A percentile compares a stretch with the other conserved stretches of the same genome.
Evolutionary conservation across 2,888 invertebrate species (phyloP).

Genomic region (Cerastoderma edule): DNA sequence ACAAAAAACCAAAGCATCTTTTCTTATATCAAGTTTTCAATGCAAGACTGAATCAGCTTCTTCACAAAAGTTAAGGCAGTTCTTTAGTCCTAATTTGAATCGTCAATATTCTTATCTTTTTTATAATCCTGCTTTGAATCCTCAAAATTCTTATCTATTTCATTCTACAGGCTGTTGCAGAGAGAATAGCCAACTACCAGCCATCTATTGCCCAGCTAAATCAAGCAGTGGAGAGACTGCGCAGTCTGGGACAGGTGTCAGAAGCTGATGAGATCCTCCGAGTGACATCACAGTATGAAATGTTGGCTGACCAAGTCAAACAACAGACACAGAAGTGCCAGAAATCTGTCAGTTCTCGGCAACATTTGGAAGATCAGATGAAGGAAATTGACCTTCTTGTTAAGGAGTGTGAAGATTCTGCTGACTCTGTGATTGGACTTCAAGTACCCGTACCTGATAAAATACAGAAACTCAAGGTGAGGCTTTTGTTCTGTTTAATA

Average conservation of each 20-base stretch:
- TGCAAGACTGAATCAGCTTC: too few relatives aligned
- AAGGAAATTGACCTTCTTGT: conserved; percentile 70
- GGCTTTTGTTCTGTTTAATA: too few relatives aligned
- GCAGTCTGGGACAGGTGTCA: conserved; percentile 86
- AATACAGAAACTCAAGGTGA: conserved; percentile 76
- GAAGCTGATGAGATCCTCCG: conserved; percentile 91
- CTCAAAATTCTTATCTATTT: too few relatives aligned
- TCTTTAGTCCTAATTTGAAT: too few relatives aligned
- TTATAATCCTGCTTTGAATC: too few relatives aligned
- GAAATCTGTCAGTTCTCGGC: conserved; percentile 91
- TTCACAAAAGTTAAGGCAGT: too few relatives aligned
- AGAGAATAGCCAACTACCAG: conserved; percentile 76
- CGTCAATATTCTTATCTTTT: too few relatives aligned
- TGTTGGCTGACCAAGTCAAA: conserved; percentile 92
- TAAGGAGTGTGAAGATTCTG: conserved; percentile 68
- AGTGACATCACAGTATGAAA: conserved; percentile 92
- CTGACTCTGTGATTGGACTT: conserved; percentile 66
- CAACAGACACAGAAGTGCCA: conserved; percentile 88
- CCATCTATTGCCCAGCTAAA: conserved; percentile 72
- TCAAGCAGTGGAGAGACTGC: conserved; percentile 86
- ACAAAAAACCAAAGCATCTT: too few relatives aligned
- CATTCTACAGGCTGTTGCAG: conserved; percentile 78
- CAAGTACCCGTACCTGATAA: conserved; percentile 72
- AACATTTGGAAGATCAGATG: conserved; percentile 91
- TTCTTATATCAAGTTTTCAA: too few relatives aligned